Evolutionary conservation across 2,888 invertebrate species (phyloP), one percentile per base, ranked within the genome.

Genomic region (Mimachlamys varia): DNA sequence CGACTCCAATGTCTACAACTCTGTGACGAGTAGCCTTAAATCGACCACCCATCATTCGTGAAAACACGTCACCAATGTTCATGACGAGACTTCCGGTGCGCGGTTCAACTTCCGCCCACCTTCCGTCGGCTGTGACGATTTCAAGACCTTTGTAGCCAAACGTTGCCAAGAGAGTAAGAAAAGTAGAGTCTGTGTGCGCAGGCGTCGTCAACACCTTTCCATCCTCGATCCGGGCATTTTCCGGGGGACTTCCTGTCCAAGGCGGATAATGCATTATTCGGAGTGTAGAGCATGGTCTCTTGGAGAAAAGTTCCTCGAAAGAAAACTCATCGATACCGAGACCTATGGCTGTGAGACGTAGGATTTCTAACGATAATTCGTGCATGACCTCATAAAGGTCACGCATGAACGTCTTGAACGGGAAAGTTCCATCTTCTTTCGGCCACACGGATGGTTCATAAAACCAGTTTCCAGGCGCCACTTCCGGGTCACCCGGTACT

Each of bases 1-100:
- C 94, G 0, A 93, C 91, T 2, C 93, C 93, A 33, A 94, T 94
- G 58, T 95, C 95, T 7, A 95, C 89, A 13, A 95, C 95, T 13
- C 95, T 92, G 76, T 95, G 95, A 44, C 92, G 91, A 0, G 95
- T 94, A 22, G 95, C 94, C 90, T 94, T 94, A 89, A 94, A 93
- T 12, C 93, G 91, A 19, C 94, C 94, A 17, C 93, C 94, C 91
- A 94, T 94, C 93, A 94, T 93, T 58, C 93, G 90, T 5, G 94
- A 94, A 87, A 95, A 93, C 44, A 94, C 93, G 89, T 94, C 95
- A 15, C 94, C 95, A 37, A 95, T 94, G 90, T 95, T 95, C 94
- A 95, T 94, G 27, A 95, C 94, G 19, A 94, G 93, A 88, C 94
- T 93, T n/a, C 93, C 89, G 0, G 93, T 93, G 10, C 94, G 91